Conservation (phyloP, 2,797 vertebrate species). For the Hydrolagus colliei region DNA sequence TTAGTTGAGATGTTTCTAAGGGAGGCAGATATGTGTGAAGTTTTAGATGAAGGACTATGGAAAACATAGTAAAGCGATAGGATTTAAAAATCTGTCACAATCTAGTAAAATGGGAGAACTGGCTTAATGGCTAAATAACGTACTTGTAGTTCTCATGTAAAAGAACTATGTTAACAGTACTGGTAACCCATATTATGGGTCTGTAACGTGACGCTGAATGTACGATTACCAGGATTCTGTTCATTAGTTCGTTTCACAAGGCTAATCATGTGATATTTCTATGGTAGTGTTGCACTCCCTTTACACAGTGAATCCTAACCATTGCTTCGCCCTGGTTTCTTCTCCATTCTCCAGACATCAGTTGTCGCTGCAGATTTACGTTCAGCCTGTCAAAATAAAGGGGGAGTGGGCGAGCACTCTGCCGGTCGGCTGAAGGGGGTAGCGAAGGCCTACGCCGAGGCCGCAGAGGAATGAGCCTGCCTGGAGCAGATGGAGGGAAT, state of each 20-base stretch:
- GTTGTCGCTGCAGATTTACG: constrained; percentile 26
- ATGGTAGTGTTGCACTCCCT: background rate
- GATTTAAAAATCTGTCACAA: too few relatives aligned
- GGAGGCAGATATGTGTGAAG: too few relatives aligned
- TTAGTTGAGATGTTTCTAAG: too few relatives aligned
- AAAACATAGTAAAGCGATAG: too few relatives aligned
- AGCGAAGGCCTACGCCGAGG: constrained; percentile 28
- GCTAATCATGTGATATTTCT: background rate
- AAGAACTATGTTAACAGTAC: background rate
- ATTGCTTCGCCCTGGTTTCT: constrained; percentile 28
- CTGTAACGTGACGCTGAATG: background rate
- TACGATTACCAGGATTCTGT: background rate
- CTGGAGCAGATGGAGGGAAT: constrained; percentile 10
- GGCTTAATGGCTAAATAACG: too few relatives aligned
- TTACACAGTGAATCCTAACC: constrained; percentile 23
- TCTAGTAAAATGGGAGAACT: too few relatives aligned
- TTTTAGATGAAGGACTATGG: too few relatives aligned
- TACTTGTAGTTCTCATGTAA: background rate
- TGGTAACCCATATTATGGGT: background rate
- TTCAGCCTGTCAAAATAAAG: constrained; percentile 33
- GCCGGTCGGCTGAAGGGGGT: constrained; percentile 21
- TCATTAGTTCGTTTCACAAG: background rate
- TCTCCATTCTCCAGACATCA: constrained; percentile 32
- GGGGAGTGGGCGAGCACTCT: constrained; percentile 5
- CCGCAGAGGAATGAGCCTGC: constrained; percentile 14